These are phyloP conservation scores for Hipparchia sbordonii DNA, from an alignment of 2,888 invertebrate species.

Conservation along the genomic window DNA sequence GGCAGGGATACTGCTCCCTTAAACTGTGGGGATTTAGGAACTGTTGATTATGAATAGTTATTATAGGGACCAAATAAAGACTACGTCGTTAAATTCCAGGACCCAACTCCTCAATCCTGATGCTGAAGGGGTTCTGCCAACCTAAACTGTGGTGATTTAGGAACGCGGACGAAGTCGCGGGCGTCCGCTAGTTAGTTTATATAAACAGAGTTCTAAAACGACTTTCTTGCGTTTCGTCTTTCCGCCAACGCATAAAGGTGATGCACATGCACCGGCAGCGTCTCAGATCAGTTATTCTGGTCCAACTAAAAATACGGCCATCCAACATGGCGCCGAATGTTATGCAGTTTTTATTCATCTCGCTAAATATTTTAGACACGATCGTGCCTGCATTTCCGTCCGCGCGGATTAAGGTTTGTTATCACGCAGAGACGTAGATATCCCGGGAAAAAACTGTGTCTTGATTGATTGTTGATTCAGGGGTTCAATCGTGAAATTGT, in stretches of 20 bases:
- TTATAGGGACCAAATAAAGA: too few relatives aligned
- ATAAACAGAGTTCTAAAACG: not conserved
- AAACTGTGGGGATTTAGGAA: too few relatives aligned
- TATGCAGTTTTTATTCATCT: slow-evolving; percentile 74
- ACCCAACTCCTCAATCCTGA: too few relatives aligned
- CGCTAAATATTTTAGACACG: slow-evolving; percentile 53
- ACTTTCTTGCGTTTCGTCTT: slow-evolving; percentile 2
- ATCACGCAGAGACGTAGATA: too few relatives aligned
- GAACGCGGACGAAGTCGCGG: too few relatives aligned
- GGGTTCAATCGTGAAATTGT: too few relatives aligned
- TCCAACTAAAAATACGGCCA: slow-evolving; percentile 67
- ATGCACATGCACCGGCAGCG: slow-evolving; percentile 59
- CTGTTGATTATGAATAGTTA: too few relatives aligned
- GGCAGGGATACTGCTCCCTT: too few relatives aligned
- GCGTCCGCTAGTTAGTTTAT: too few relatives aligned
- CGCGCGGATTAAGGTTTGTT: not conserved
- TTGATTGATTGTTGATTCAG: not conserved
- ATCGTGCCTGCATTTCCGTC: not conserved
- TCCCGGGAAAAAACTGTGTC: not conserved
- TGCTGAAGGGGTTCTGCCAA: too few relatives aligned
- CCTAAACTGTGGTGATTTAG: too few relatives aligned
- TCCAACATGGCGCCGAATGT: slow-evolving; percentile 53
- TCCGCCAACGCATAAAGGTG: slow-evolving; percentile 42
- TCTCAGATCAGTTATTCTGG: slow-evolving; percentile 68
- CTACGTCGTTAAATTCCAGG: too few relatives aligned